A percentile compares a stretch with the other conserved stretches of the same genome.
These are phyloP conservation scores for Bovichtus variegatus DNA, from an alignment of 2,797 vertebrate species.

Conservation along the genomic window DNA sequence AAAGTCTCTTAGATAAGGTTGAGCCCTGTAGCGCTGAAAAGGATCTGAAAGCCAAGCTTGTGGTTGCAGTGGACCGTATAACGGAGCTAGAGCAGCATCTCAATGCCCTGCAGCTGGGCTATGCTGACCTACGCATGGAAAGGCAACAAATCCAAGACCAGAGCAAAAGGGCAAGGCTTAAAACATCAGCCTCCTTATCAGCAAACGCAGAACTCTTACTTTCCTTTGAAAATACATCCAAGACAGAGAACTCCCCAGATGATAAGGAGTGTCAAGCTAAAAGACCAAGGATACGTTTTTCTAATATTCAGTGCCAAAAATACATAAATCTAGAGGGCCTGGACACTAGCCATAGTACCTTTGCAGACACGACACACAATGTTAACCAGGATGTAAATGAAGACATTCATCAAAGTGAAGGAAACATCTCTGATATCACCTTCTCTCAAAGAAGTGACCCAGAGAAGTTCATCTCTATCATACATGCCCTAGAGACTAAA, in stretches of 20 bases:
- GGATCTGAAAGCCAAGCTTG: constrained; percentile 81
- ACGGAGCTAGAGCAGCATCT: constrained; percentile 85
- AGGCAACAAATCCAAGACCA: constrained; percentile 75
- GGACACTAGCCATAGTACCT: constrained; percentile 83
- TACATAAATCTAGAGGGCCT: constrained; percentile 87
- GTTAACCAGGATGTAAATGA: constrained; percentile 84
- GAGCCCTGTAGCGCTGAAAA: constrained; percentile 82
- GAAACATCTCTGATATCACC: constrained; percentile 81
- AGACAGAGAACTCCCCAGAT: constrained; percentile 78
- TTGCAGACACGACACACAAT: constrained; percentile 86
- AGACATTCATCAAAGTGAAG: constrained; percentile 82
- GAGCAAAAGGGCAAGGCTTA: constrained; percentile 63
- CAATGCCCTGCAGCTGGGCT: constrained; percentile 81
- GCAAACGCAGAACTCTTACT: constrained; percentile 45
- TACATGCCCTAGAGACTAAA: constrained; percentile 93
- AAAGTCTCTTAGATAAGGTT: constrained; percentile 67
- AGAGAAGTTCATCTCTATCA: constrained; percentile 93
- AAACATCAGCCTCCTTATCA: constrained; percentile 48
- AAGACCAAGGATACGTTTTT: constrained; percentile 94
- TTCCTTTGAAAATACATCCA: constrained; percentile 70
- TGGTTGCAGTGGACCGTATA: constrained; percentile 84
- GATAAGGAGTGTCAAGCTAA: constrained; percentile 85
- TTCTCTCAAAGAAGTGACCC: constrained; percentile 86
- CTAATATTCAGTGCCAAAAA: constrained; percentile 95
- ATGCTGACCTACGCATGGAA: constrained; percentile 82